Evolutionary conservation across 2,888 invertebrate species (phyloP).

Genomic region (Caenorhabditis uteleia): DNA sequence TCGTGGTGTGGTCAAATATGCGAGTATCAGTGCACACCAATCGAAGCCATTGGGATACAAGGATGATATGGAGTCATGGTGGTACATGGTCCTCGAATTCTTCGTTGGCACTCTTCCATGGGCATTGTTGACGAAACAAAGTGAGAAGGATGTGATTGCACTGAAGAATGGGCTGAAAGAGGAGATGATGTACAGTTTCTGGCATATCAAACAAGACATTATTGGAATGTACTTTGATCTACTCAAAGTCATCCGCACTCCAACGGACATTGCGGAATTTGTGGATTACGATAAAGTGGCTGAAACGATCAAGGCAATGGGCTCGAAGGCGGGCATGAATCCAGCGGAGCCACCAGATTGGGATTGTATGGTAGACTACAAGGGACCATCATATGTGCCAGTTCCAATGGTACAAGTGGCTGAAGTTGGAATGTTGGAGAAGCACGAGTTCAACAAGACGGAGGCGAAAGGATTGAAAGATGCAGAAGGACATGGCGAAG

Average conservation of each 20-base stretch:
- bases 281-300: constrained; percentile 28
- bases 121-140: constrained; percentile 29
- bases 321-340: constrained; percentile 22
- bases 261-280: constrained; percentile 26
- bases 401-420: constrained; percentile 27
- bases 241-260: constrained; percentile 12
- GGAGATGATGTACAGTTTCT: constrained; percentile 10
- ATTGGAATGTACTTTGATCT: constrained; percentile 22
- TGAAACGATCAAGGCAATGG: constrained; percentile 13
- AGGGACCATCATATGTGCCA: constrained; percentile 18
- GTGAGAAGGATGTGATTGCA: constrained; percentile 30
- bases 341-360: constrained; percentile 37
- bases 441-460: neutral
- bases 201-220: constrained; percentile 12
- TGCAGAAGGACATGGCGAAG: neutral
- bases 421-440: constrained; percentile 21
- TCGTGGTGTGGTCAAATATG: constrained; percentile 35
- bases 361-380: constrained; percentile 39
- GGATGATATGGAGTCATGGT: constrained; percentile 43
- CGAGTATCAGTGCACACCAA: constrained; percentile 24
- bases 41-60: constrained; percentile 35
- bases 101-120: constrained; percentile 37
- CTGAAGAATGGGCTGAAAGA: constrained; percentile 28
- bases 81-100: constrained; percentile 37
- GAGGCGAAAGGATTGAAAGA: neutral